Conservation (phyloP, 2,797 vertebrate genomes). For the Stomatorhinus walkeri region DNA sequence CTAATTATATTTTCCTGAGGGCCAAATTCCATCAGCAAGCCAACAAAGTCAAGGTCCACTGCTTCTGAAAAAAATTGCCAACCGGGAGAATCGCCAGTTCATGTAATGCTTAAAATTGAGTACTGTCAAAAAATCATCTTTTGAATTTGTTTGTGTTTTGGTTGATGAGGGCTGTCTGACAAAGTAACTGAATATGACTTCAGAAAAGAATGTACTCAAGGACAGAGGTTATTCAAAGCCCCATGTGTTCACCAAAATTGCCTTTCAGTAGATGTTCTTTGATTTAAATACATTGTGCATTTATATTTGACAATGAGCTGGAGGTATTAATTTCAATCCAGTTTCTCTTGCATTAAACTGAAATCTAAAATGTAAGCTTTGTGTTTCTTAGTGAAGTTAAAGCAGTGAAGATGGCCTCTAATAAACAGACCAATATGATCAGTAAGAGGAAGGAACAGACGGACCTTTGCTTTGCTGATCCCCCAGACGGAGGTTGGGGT, state of each 20-base stretch:
- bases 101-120: background rate
- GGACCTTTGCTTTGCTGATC: slow-evolving; percentile 44
- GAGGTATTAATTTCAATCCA: background rate
- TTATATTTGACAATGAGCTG: background rate
- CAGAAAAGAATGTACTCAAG: background rate
- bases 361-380: background rate
- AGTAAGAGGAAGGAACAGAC: slow-evolving; percentile 52
- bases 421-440: slow-evolving; percentile 51
- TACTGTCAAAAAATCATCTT: background rate
- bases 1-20: background rate
- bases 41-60: background rate
- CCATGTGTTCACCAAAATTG: background rate
- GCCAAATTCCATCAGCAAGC: background rate
- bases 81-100: background rate
- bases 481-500: slow-evolving; percentile 73
- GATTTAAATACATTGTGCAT: background rate
- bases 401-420: slow-evolving; percentile 42
- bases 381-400: slow-evolving; percentile 43
- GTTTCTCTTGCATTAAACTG: background rate
- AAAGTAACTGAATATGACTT: background rate
- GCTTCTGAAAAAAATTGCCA: background rate
- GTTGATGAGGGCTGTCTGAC: background rate
- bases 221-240: background rate
- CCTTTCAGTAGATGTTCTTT: background rate
- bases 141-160: background rate